Evolutionary conservation across 2,888 invertebrate species (phyloP), one percentile per base, ranked within the genome.

Genomic region (Salpingus planirostris): DNA sequence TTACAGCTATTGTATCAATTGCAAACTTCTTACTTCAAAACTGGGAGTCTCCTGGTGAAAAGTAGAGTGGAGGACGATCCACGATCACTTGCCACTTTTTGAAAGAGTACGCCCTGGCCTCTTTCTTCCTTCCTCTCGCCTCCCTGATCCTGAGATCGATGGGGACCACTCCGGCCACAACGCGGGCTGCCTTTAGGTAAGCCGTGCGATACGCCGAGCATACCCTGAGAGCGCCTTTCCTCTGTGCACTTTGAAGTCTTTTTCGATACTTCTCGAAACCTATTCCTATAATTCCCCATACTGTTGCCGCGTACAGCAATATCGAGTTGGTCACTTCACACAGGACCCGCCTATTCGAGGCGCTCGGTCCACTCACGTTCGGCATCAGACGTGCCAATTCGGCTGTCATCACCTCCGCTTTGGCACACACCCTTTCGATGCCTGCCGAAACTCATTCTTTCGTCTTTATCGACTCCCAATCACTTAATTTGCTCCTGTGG

Each of bases 241-340:
- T 11, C 18, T 27, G 27, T 2, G 15, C 27, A 11, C 14, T 6
- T 15, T 3, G 8, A 2, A 24, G 5, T 24, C 24, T 24, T 5
- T 24, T 2, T 5, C 13, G 2, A 11, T 24, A n/a, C 6, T 24
- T 24, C 5, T 3, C 2, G 3, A 24, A 12, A 2, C 13, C 24
- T 2, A 24, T 11, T 24, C 3, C 37, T 3, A 11, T n/a, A 33
- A 24, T 14, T 14, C 21, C 15, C 38, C 38, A 42, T 11, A 33
- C 24, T 10, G 38, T 27, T 1, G 36, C 36, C 1, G 21, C 42
- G 15, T 42, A 42, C 4, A 36, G 13, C 2, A 41, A n/a, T 5
- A 31, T 31, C 6, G 39, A 42, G 6, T 36, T 14, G 2, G 21
- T 25, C 11, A 21, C 33, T 8, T 12, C 23, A 1, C 26, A 18